These are phyloP conservation scores for Microtus oregoni DNA, from an alignment of 2,113 vertebrate species.

Conservation along the genomic window DNA sequence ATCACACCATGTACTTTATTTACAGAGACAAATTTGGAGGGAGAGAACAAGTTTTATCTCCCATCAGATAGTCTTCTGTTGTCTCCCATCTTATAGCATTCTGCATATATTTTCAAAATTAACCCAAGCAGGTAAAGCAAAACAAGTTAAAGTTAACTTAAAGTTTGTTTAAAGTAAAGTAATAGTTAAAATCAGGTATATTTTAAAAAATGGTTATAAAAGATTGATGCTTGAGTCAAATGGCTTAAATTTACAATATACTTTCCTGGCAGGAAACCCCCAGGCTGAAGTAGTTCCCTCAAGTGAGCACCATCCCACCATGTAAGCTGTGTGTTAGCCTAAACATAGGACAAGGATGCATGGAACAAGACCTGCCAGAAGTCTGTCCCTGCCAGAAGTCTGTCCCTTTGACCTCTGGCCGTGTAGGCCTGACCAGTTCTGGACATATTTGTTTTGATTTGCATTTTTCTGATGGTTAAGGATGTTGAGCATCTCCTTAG, in stretches of 20 bases:
- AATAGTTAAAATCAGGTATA: background rate
- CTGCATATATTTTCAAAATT: background rate
- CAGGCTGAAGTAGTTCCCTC: background rate
- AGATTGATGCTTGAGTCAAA: background rate
- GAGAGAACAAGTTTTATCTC: background rate
- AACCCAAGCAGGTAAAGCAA: background rate
- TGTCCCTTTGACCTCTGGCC: background rate
- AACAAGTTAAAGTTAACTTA: background rate
- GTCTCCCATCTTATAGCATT: background rate
- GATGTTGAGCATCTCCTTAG: too few species aligned
- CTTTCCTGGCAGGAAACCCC: background rate
- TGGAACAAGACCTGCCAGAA: background rate
- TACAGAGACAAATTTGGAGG: background rate
- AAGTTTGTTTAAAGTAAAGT: background rate
- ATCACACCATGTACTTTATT: background rate
- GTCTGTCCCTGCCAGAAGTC: background rate
- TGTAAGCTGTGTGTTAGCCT: background rate
- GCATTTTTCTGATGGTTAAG: too few species aligned
- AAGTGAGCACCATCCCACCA: background rate
- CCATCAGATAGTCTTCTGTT: background rate
- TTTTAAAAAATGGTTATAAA: background rate
- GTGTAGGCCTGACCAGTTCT: background rate
- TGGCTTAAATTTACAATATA: background rate
- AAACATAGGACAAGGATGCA: background rate
- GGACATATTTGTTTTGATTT: too few species aligned